Conservation (phyloP, 2,113 vertebrate genomes). For the Pachyramphus minor region DNA sequence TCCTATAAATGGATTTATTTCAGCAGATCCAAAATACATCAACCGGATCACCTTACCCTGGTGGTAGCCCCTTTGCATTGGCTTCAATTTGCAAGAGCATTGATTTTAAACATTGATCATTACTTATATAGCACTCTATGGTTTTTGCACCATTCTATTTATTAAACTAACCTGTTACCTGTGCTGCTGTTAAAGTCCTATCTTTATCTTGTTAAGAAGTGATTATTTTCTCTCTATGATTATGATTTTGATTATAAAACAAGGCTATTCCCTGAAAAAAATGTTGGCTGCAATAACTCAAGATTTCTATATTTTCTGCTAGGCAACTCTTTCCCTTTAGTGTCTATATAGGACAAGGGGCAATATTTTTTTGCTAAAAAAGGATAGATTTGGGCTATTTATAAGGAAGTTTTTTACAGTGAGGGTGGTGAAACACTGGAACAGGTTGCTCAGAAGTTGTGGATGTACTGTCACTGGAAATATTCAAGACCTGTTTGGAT, state of each 20-base stretch:
- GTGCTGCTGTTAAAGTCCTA: background rate
- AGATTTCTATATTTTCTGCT: background rate
- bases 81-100: slow-evolving; percentile 25
- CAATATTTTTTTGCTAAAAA: background rate
- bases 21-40: slow-evolving; percentile 39
- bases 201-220: background rate
- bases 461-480: background rate
- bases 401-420: background rate
- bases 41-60: background rate
- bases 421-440: background rate
- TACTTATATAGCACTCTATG: background rate
- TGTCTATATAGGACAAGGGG: background rate
- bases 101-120: slow-evolving; percentile 47
- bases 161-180: slow-evolving; percentile 19
- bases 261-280: background rate
- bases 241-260: background rate
- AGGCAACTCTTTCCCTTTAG: background rate
- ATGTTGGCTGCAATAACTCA: background rate
- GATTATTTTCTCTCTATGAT: background rate
- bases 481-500: background rate
- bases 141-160: slow-evolving; percentile 13
- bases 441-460: background rate
- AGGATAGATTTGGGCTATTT: background rate
- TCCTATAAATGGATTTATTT: slow-evolving; percentile 58
- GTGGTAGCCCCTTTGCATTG: background rate